Base-by-base conservation (phyloP, 2,797 vertebrate species). In the Holocentrus rufus region DNA sequence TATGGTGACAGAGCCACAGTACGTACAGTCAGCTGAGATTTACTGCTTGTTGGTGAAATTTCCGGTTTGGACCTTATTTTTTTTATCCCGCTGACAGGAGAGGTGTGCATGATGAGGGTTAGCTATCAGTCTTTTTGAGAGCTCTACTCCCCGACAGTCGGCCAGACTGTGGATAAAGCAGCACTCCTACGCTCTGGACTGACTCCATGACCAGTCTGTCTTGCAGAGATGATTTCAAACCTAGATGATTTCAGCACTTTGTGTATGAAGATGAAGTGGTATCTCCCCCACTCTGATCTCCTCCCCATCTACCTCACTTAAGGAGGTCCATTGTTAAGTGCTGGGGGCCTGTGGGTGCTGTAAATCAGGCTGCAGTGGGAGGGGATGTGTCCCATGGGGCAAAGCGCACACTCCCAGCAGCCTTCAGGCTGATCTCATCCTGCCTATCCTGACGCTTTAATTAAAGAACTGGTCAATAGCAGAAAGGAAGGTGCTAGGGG, bases 261-360 rank as follows among this genome's bases (percentile, higher is more conserved):
- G 77, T 88, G 91, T 90, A 89, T 88, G 85, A 91, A 92, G 92
- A 94, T 91, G 87, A 87, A 91, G 88, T 90, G 86, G 89, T 85
- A 85, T 89, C 87, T 87, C 85, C 87, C 84, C 73, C 84, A 84
- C 84, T 87, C 88, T 81, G 84, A 86, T 91, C 88, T 90, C 90
- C 91, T 88, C 72, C 76, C 90, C 87, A 88, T 91, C 87, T 89
- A 80, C 87, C 91, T 92, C 91, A 91, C 92, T 92, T 91, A 91
- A 92, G 85, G 84, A 92, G 91, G 89, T 87, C 89, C 90, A 91
- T 93, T 92, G 90, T 92, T 94, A 93, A 94, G 93, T 93, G 92
- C 91, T 85, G 78, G 76, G 86, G 91, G 88, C 90, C 91, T 89
- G 88, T 86, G 91, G 92, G 92, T 90, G 88, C 88, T 85, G 93